Base-by-base conservation (phyloP, 2,888 invertebrate genomes). In the Ametastegia equiseti region DNA sequence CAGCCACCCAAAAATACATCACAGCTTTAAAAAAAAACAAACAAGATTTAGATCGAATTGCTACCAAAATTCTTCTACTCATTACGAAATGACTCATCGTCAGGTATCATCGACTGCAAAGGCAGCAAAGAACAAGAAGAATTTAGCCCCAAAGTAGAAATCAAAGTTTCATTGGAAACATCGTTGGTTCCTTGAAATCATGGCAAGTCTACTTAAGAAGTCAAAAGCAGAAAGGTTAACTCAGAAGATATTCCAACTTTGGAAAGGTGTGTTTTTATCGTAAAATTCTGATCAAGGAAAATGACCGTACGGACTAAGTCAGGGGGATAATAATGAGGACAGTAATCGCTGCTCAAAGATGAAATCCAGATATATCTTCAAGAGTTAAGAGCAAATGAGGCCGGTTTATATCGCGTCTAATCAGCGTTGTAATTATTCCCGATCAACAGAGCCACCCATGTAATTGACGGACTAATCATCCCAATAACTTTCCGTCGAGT, bases 401-500 rank as follows among this genome's bases (percentile, higher is more conserved):
- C 54, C 23, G 23, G 23, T 54, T 1, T 54, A 54, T 54, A 54
- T 54, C 54, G 23, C 54, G 54, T 54, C 54, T 54, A 54, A 54
- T 54, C 54, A 54, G 54, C 11, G 54, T 54, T 54, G 23, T 54
- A 54, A 63, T 63, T 63, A 63, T 63, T 63, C 33, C 63, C 33
- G 33, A 63, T 33, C 63, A 63, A 63, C 63, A 15, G n/a, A n/a
- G 33, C 33, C 63, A 23, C 54, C 54, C 54, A 63, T 63, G 33
- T n/a, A 63, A 27, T 63, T 33, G 30, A 63, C 13, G 30, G 63
- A 33, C 63, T 63, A 63, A 63, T 63, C 63, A 63, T 30, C n/a
- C 63, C 27, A 33, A 63, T 63, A 63, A 63, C 30, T 63, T 63
- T 63, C 63, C 63, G 63, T 63, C 63, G 33, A 63, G 63, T 63